Percentiles rank a stretch among this genome's conserved stretches.
These are phyloP conservation scores for Galaxias olidus DNA, from an alignment of 2,797 vertebrate species.

Conservation along the genomic window DNA sequence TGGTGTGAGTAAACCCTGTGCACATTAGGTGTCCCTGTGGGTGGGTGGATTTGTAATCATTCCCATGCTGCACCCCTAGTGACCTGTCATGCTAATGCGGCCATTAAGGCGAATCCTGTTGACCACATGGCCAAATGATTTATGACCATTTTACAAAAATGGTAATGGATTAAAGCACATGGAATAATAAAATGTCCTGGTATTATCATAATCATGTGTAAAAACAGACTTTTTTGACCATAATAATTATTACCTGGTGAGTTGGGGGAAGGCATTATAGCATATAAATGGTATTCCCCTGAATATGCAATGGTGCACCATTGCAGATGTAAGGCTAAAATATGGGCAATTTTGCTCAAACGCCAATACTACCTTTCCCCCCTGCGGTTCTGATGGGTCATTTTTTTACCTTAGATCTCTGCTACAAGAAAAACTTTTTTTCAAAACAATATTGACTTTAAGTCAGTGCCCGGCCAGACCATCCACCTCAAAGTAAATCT, in stretches of 20 bases:
- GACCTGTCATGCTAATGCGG: constrained; percentile 50
- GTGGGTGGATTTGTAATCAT: constrained; percentile 46
- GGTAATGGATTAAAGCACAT: constrained; percentile 28
- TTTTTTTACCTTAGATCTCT: constrained; percentile 37
- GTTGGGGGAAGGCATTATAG: background rate
- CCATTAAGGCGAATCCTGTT: constrained; percentile 49
- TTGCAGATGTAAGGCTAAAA: background rate
- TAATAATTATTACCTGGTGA: background rate
- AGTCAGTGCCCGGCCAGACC: constrained; percentile 25
- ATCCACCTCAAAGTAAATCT: constrained; percentile 10
- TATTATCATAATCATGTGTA: constrained; percentile 17
- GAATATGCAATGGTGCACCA: background rate
- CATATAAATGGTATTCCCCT: background rate
- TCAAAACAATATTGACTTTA: constrained; percentile 28
- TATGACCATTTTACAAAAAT: constrained; percentile 18
- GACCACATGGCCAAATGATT: constrained; percentile 39
- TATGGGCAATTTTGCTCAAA: background rate
- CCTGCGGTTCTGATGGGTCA: background rate
- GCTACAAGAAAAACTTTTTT: constrained; percentile 42
- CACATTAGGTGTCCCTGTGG: constrained; percentile 10
- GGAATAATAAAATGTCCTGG: constrained; percentile 15
- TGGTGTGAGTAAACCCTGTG: constrained; percentile 13
- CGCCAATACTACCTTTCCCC: background rate
- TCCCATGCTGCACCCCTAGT: constrained; percentile 33
- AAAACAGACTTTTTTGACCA: constrained; percentile 2